These are phyloP conservation scores for Apogon talboti DNA, from an alignment of 2,797 vertebrate species.

Conservation along the genomic window DNA sequence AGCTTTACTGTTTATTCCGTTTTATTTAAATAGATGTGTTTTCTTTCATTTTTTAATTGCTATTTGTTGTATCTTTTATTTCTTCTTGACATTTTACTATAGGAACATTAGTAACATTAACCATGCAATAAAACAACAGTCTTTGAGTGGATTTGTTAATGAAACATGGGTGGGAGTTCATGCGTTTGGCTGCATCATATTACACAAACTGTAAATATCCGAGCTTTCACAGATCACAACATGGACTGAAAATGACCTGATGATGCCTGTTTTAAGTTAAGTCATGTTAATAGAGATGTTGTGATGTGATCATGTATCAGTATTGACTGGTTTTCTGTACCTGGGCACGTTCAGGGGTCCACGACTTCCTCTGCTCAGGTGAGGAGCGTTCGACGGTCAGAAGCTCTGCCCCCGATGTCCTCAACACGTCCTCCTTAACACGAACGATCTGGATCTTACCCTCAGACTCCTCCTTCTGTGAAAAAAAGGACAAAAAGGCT, in stretches of 20 bases:
- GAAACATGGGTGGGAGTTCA: neutral
- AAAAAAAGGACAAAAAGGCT: neutral
- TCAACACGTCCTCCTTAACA: constrained; percentile 68
- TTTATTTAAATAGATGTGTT: too few relatives aligned
- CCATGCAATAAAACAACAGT: neutral
- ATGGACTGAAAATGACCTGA: neutral
- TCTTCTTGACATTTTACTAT: neutral
- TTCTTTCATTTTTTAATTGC: too few relatives aligned
- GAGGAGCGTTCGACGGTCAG: constrained; percentile 62
- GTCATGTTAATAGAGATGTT: neutral
- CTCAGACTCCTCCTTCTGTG: constrained; percentile 52
- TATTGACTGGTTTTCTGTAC: constrained; percentile 41
- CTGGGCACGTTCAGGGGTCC: constrained; percentile 36
- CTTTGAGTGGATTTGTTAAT: neutral
- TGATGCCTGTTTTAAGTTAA: neutral
- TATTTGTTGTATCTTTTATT: too few relatives aligned
- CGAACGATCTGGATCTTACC: constrained; percentile 73
- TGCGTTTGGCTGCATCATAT: neutral
- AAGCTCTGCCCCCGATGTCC: constrained; percentile 66
- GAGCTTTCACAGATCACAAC: too few relatives aligned
- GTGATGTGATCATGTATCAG: too few relatives aligned
- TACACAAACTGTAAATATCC: too few relatives aligned
- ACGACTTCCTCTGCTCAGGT: constrained; percentile 58
- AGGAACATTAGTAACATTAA: neutral
- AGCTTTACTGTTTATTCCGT: too few relatives aligned